A percentile compares a stretch with the other conserved stretches of the same genome.
Evolutionary conservation across 2,113 vertebrate genomes (phyloP).

Genomic region (Sinocyclocheilus anshuiensis): DNA sequence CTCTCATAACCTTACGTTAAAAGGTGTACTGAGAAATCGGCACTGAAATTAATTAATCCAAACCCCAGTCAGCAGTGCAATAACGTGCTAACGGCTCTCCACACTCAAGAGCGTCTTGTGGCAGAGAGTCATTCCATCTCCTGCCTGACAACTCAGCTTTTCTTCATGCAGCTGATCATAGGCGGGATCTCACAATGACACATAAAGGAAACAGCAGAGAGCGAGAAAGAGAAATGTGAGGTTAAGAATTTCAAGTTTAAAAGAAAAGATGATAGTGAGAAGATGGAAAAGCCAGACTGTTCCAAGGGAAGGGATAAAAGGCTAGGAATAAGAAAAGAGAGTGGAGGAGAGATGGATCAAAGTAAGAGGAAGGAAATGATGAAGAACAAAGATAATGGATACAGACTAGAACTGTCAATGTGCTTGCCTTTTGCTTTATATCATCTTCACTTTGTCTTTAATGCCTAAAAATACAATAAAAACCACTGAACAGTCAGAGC

Average conservation of each 20-base stretch:
- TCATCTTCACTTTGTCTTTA: constrained; percentile 22
- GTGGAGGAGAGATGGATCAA: not conserved
- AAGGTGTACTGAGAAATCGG: constrained; percentile 17
- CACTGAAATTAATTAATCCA: constrained; percentile 29
- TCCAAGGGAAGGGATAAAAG: constrained; percentile 13
- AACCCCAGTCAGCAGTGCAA: constrained; percentile 17
- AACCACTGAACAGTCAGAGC: not conserved
- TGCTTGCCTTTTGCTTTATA: not conserved
- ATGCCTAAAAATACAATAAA: not conserved
- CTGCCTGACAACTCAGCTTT: constrained; percentile 11
- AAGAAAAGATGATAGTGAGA: not conserved
- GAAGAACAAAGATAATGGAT: constrained; percentile 18
- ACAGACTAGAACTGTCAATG: constrained; percentile 9
- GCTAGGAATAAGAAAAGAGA: not conserved
- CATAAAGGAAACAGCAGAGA: not conserved
- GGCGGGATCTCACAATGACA: constrained; percentile 6
- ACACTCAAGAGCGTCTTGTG: constrained; percentile 4
- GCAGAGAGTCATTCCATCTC: constrained; percentile 23
- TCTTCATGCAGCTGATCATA: constrained; percentile 7
- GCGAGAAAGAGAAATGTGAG: not conserved
- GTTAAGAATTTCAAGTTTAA: not conserved
- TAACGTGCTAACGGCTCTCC: constrained; percentile 6
- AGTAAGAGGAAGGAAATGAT: constrained; percentile 4
- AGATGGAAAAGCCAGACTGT: not conserved
- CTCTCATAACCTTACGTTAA: constrained; percentile 19